A percentile compares a stretch with the other conserved stretches of the same genome.
Evolutionary conservation across 2,888 invertebrate species (phyloP).

Genomic region (Phasia obesa): DNA sequence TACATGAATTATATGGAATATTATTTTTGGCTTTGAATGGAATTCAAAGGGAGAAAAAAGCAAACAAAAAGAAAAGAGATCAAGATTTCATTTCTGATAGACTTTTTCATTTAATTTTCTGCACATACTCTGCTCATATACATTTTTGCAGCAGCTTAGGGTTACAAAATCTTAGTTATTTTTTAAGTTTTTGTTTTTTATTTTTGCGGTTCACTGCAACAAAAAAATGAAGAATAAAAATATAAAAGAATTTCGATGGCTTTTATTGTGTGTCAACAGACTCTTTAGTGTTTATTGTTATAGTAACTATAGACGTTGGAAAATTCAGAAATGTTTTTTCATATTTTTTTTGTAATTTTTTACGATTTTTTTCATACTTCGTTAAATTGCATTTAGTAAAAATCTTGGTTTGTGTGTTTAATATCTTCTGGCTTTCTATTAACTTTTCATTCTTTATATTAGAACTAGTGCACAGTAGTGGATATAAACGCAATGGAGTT

Average conservation of each 20-base stretch:
- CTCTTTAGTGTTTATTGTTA: conserved; percentile 69
- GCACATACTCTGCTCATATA: conserved; percentile 26
- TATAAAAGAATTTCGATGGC: conserved; percentile 65
- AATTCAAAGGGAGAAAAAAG: conserved; percentile 35
- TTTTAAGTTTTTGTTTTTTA: conserved; percentile 27
- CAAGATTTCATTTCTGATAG: conserved; percentile 70
- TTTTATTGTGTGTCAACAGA: conserved; percentile 71
- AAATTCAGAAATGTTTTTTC: conserved; percentile 63
- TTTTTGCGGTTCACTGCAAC: conserved; percentile 15
- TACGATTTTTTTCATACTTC: conserved; percentile 34
- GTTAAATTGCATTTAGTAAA: conserved; percentile 71
- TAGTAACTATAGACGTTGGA: conserved; percentile 58
- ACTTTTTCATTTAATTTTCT: conserved; percentile 69
- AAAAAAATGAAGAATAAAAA: conserved; percentile 17
- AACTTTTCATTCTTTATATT: conserved; percentile 71
- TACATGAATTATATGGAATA: conserved; percentile 31
- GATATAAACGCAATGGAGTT: no score
- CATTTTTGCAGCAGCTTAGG: conserved; percentile 28
- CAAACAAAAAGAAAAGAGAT: conserved; percentile 48
- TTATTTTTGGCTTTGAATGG: conserved; percentile 67
- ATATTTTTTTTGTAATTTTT: conserved; percentile 21
- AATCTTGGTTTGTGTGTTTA: conserved; percentile 25
- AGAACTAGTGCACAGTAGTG: conserved; percentile 13
- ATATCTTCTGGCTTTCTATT: conserved; percentile 64
- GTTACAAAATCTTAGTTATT: conserved; percentile 23